Percentiles rank a stretch among this genome's conserved stretches.
Conservation (phyloP, 2,888 invertebrate genomes). For the Syrista parreyssii region DNA sequence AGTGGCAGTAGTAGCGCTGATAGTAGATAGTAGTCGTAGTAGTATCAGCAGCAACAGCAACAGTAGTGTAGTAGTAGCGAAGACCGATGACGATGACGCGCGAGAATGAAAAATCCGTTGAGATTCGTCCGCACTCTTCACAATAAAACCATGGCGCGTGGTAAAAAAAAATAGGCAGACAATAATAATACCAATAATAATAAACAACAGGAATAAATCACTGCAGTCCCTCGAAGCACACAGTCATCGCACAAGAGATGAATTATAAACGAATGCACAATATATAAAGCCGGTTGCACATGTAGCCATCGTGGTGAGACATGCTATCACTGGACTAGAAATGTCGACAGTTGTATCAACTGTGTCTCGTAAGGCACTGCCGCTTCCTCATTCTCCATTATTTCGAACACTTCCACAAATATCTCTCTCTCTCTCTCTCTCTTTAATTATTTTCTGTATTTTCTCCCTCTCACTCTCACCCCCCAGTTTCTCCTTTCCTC, state of each 20-base stretch:
- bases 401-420: background rate
- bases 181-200: background rate
- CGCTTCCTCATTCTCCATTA: background rate
- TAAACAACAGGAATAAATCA: background rate
- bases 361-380: background rate
- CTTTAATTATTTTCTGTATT: slow-evolving; percentile 7
- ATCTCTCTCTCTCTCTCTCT: slow-evolving; percentile 4
- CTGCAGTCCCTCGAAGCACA: slow-evolving; percentile 5
- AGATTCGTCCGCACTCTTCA: slow-evolving; percentile 3
- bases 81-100: background rate
- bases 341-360: background rate
- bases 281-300: background rate
- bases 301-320: background rate
- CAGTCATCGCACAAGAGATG: background rate
- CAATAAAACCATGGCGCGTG: background rate
- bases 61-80: background rate
- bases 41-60: background rate
- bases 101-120: background rate
- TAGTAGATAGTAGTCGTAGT: background rate
- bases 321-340: background rate
- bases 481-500: slow-evolving; percentile 10
- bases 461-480: slow-evolving; percentile 1
- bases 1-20: background rate
- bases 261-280: background rate
- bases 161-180: background rate